Conservation (phyloP, 1,140 invertebrate genomes). For the Caenorhabditis remanei region DNA sequence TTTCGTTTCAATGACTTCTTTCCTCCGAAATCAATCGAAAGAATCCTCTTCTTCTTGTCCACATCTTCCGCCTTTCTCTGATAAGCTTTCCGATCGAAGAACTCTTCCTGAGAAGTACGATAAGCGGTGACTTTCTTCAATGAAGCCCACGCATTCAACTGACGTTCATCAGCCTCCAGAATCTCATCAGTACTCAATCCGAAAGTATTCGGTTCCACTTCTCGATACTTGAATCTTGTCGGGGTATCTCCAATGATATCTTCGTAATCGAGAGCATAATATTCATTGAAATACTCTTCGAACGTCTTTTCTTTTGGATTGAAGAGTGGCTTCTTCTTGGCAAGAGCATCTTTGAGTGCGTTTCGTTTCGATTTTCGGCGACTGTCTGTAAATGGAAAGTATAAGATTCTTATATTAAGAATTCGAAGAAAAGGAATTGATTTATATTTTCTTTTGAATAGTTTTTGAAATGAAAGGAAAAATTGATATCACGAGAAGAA, state of each 20-base stretch:
- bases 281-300: slow-evolving; percentile 91
- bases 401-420: not conserved
- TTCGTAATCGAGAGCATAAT: slow-evolving; percentile 93
- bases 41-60: slow-evolving; percentile 85
- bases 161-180: slow-evolving; percentile 88
- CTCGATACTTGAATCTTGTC: slow-evolving; percentile 92
- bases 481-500: too few species aligned
- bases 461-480: too few species aligned
- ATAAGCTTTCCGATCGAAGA: slow-evolving; percentile 85
- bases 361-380: slow-evolving; percentile 44
- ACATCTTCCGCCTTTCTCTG: slow-evolving; percentile 84
- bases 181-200: slow-evolving; percentile 94
- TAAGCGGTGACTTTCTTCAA: slow-evolving; percentile 89
- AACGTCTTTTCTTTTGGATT: slow-evolving; percentile 87
- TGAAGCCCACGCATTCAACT: slow-evolving; percentile 94
- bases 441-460: too few species aligned
- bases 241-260: slow-evolving; percentile 90
- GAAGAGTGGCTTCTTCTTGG: slow-evolving; percentile 84
- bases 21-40: slow-evolving; percentile 77
- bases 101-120: slow-evolving; percentile 85
- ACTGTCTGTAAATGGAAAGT: slow-evolving; percentile 24
- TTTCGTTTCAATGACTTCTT: slow-evolving; percentile 31
- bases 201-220: slow-evolving; percentile 90
- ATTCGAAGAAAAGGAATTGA: slow-evolving; percentile 81
- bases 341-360: slow-evolving; percentile 15